These are phyloP conservation scores for Botia kubotai DNA, from an alignment of 2,797 vertebrate genomes.

Conservation along the genomic window DNA sequence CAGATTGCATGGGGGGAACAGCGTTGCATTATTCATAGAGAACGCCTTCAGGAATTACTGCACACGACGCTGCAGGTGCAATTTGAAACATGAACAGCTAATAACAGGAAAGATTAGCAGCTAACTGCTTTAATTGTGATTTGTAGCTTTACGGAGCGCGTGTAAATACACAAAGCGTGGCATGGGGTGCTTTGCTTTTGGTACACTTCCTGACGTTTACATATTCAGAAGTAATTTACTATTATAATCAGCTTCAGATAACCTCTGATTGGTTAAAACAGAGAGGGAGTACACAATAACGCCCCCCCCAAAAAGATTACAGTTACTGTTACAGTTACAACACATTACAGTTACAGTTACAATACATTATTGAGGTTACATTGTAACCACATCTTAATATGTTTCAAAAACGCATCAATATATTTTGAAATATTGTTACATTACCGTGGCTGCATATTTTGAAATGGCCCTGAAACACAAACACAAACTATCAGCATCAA, in stretches of 20 bases:
- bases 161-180: background rate
- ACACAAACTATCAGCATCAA: conserved; percentile 3
- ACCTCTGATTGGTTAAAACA: no score
- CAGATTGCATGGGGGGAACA: conserved; percentile 38
- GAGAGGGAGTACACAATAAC: no score
- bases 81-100: conserved; percentile 17
- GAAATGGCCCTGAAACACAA: conserved; percentile 28
- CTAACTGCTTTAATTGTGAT: conserved; percentile 14
- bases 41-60: conserved; percentile 52
- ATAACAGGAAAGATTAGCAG: conserved; percentile 29
- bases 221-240: background rate
- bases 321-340: no score
- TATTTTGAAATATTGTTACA: background rate
- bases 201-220: no score
- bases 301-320: no score
- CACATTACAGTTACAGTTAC: no score
- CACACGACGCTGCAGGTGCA: conserved; percentile 41
- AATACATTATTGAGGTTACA: no score
- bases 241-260: background rate
- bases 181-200: background rate
- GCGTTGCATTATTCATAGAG: conserved; percentile 52
- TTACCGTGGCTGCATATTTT: conserved; percentile 6
- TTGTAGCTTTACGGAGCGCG: background rate
- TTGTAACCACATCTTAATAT: no score
- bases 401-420: no score